phyloP scores from a whole-genome alignment of 2,888 invertebrate species.

The Lochmaea capreae region DNA sequence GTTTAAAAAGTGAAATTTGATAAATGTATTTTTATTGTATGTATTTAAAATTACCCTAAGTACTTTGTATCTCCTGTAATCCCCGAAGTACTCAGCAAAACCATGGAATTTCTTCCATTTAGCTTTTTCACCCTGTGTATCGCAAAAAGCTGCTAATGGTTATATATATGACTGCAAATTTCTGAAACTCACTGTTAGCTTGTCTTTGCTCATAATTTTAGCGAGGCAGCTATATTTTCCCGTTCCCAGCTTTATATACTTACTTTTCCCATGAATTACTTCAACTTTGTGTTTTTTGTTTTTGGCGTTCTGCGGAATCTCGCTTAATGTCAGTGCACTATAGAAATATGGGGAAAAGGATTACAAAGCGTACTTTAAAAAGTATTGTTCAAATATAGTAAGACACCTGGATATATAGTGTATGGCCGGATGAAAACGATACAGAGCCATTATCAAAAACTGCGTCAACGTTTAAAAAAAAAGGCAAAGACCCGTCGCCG shows the following conservation, averaged over 20 bases:
- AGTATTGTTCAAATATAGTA: neutral
- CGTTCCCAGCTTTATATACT: neutral
- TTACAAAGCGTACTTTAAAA: neutral
- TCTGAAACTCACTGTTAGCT: neutral
- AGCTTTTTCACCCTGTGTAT: neutral
- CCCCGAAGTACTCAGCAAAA: too few relatives aligned
- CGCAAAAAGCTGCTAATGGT: neutral
- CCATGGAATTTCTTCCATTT: too few relatives aligned
- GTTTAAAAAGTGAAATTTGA: too few relatives aligned
- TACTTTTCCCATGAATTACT: slow-evolving; percentile 23
- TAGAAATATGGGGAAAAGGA: neutral
- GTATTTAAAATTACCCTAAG: too few relatives aligned
- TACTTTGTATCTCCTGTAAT: too few relatives aligned
- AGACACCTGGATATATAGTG: neutral
- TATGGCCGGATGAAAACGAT: too few relatives aligned
- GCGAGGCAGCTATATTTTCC: neutral
- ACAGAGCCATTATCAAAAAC: too few relatives aligned
- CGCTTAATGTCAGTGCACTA: neutral
- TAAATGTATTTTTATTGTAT: too few relatives aligned
- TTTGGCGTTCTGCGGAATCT: neutral
- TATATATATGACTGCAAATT: neutral
- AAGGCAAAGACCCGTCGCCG: too few relatives aligned
- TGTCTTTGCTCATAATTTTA: neutral
- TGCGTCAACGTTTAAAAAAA: too few relatives aligned
- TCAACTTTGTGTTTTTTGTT: slow-evolving; percentile 5